These are phyloP conservation scores for Pseudococcus jackbeardsleyi DNA, from an alignment of 2,888 invertebrate species.

Conservation along the genomic window DNA sequence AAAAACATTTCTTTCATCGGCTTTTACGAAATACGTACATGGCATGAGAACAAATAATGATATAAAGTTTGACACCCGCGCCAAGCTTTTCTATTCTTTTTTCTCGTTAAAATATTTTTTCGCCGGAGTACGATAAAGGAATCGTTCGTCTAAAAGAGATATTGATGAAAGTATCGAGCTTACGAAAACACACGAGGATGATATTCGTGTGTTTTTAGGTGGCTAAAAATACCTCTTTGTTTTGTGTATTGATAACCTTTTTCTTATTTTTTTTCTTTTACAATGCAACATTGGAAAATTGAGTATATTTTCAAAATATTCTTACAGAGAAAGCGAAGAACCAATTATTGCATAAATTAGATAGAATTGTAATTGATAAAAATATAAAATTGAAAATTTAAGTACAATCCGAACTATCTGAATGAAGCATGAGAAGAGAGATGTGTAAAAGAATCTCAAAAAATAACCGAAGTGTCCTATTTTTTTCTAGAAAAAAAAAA, in stretches of 20 bases:
- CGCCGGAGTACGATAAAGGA: not conserved
- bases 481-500: too few species aligned
- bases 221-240: not conserved
- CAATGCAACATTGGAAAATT: not conserved
- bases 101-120: constrained; percentile 11
- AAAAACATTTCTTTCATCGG: constrained; percentile 12
- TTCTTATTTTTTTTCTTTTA: not conserved
- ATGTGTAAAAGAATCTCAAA: too few species aligned
- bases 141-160: not conserved
- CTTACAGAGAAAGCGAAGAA: too few species aligned
- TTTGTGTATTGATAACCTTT: not conserved
- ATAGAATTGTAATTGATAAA: too few species aligned
- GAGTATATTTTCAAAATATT: too few species aligned
- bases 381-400: too few species aligned
- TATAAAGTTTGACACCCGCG: constrained; percentile 3
- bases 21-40: not conserved
- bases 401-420: too few species aligned
- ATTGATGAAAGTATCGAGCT: not conserved
- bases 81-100: not conserved
- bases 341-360: too few species aligned
- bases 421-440: too few species aligned
- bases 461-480: too few species aligned
- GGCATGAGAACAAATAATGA: constrained; percentile 4
- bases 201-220: not conserved
- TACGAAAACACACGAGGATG: not conserved